A percentile compares a stretch with the other conserved stretches of the same genome.
phyloP scores from a whole-genome alignment of 2,797 vertebrate species.

The Crax fasciolata region DNA sequence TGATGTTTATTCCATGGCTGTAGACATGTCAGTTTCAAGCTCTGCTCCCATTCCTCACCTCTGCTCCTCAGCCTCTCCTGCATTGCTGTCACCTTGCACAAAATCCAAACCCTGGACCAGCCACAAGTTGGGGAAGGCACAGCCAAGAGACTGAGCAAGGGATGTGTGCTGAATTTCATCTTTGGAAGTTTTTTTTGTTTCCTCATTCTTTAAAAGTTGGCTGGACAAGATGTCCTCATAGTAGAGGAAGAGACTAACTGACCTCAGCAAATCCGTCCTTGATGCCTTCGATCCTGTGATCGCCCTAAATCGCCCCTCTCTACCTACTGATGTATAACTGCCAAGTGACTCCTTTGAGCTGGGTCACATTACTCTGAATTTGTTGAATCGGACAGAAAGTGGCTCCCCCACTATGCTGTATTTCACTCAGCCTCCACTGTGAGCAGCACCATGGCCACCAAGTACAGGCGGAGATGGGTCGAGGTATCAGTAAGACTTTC shows the following conservation, averaged over 20 bases:
- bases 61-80: background rate
- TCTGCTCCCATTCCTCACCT: background rate
- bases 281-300: background rate
- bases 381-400: background rate
- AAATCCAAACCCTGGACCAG: background rate
- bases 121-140: background rate
- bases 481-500: background rate
- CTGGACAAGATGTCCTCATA: background rate
- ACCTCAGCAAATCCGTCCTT: background rate
- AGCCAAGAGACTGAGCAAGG: background rate
- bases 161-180: rapidly evolving
- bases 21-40: background rate
- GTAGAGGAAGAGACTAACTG: background rate
- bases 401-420: background rate
- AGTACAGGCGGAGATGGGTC: background rate
- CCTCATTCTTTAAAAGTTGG: background rate
- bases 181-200: background rate
- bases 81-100: background rate
- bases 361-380: background rate
- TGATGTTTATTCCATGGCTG: background rate
- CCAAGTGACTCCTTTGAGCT: background rate
- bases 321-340: background rate
- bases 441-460: rapidly evolving
- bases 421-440: background rate
- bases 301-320: background rate